Base-by-base conservation (phyloP, 1,140 invertebrate species). In the Trachymyrmex septentrionalis region DNA sequence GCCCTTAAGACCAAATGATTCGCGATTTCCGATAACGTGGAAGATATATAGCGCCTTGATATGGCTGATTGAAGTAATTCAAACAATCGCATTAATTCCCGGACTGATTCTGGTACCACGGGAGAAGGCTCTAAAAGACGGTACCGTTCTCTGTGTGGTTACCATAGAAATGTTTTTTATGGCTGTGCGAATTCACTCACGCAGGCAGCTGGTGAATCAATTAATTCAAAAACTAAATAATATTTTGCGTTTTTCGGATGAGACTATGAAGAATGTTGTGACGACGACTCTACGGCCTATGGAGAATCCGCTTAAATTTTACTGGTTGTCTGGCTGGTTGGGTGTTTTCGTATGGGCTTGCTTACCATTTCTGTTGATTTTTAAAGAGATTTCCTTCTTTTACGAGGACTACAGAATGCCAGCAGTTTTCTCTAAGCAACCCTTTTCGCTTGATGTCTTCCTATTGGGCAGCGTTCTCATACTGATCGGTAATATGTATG, bases 151-250 rank as follows among this genome's bases (percentile, higher is more conserved):
- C 5, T 50, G 24, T n/a, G 59, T 78, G 7, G 44, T 66, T 5
- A 78, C 59, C 19, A 0, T 78, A 78, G 76, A 78, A 6, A 61
- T 66, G 12, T 66, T 78, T 19, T 30, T 78, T 34, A 66, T 78
- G 61, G 1, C 44, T 0, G 6, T n/a, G 27, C 44, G 59, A 9
- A 30, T 78, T 48, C 16, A 78, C 24, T 27, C 61, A 24, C 76
- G 7, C 19, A 78, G 14, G 2, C 44, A 78, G 19, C 19, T 78
- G 61, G n/a, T 78, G 27, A 78, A 10, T 30, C 61, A 19, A n/a
- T 14, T 78, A 3, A 78, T 78, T 10, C 10, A 30, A 3, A 30
- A 66, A 48, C 1, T 78, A 10, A 78, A 78, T 2, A 19, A 50
- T 10, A 78, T 66, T 48, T 7, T 78, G 14, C 19, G 44, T 4